Evolutionary conservation across 2,888 invertebrate genomes (phyloP).

Genomic region (Hyalella azteca): DNA sequence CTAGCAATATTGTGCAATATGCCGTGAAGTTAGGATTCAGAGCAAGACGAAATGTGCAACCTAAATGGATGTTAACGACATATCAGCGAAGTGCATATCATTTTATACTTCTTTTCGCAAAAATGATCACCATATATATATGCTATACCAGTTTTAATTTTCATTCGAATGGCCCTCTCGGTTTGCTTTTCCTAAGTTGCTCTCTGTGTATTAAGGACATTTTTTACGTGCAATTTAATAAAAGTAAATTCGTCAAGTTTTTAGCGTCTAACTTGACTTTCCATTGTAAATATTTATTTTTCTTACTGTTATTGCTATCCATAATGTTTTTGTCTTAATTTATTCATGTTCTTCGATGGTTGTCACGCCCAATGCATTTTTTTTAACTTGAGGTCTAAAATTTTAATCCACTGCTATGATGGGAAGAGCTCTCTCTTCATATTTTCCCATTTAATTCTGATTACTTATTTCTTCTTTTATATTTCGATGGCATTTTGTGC

Average conservation of each 20-base stretch:
- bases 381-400: neutral
- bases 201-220: neutral
- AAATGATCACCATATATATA: neutral
- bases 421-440: neutral
- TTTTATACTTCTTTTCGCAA: neutral
- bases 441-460: neutral
- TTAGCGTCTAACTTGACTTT: neutral
- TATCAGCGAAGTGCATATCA: slow-evolving; percentile 1
- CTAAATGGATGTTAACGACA: neutral
- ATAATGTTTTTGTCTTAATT: slow-evolving; percentile 15
- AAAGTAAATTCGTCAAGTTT: neutral
- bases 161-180: too few species aligned
- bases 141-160: too few species aligned
- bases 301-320: neutral
- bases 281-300: slow-evolving; percentile 7
- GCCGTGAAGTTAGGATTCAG: neutral
- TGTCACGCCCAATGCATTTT: neutral
- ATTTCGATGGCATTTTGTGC: neutral
- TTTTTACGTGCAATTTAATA: neutral
- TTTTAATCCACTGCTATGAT: neutral
- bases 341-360: neutral
- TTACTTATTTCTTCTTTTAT: neutral
- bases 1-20: slow-evolving; percentile 13
- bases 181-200: neutral
- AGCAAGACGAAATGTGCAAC: neutral